Evolutionary conservation across 2,113 vertebrate genomes (phyloP).

Genomic region (Gopherus flavomarginatus): DNA sequence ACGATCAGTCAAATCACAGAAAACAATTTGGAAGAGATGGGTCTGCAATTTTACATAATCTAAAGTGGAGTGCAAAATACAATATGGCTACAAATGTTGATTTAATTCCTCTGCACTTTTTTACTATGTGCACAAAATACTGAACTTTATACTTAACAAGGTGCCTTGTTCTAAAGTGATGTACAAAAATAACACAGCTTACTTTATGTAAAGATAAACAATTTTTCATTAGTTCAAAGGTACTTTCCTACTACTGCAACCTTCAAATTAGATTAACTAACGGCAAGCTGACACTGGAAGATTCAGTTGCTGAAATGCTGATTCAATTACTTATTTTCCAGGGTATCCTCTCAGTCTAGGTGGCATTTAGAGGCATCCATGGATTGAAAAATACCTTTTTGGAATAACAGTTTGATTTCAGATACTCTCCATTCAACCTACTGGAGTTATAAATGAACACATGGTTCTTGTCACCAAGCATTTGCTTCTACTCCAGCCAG

Average conservation of each 20-base stretch:
- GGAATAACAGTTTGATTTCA: neutral
- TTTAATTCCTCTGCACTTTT: conserved; percentile 7
- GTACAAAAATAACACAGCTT: conserved; percentile 22
- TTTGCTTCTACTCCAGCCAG: neutral
- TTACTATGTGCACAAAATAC: neutral
- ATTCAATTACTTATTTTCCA: conserved; percentile 47
- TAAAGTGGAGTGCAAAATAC: conserved; percentile 42
- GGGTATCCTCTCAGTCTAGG: neutral
- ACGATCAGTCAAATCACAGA: neutral
- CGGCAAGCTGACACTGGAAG: conserved; percentile 40
- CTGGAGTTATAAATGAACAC: neutral
- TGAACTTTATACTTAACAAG: neutral
- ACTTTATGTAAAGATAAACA: conserved; percentile 7
- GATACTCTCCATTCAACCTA: neutral
- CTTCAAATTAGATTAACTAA: conserved; percentile 54
- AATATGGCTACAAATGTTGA: conserved; percentile 13
- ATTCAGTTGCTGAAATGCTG: conserved; percentile 29
- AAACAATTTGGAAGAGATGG: conserved; percentile 17
- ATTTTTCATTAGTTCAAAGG: conserved; percentile 42
- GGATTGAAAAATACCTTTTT: neutral
- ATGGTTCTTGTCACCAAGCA: neutral
- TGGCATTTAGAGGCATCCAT: neutral
- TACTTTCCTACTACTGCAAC: conserved; percentile 6
- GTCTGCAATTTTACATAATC: neutral
- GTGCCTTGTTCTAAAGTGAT: conserved; percentile 8